Evolutionary conservation across 2,113 vertebrate species (phyloP).

Genomic region (Sinocyclocheilus rhinocerous): DNA sequence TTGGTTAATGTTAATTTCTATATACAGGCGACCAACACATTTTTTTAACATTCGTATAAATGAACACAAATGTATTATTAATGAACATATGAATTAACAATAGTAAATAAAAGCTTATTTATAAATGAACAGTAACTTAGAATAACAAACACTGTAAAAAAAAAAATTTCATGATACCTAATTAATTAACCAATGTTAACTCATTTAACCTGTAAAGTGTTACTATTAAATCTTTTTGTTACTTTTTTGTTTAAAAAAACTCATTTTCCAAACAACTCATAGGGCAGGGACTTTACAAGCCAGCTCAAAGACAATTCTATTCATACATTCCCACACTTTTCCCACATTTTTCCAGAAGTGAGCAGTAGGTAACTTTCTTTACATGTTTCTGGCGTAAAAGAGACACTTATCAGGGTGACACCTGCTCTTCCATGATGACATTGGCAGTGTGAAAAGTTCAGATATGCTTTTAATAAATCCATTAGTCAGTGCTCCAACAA

Average conservation of each 20-base stretch:
- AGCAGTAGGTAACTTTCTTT: not conserved
- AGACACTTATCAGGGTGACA: not conserved
- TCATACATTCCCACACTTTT: not conserved
- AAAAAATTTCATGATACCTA: too few relatives aligned
- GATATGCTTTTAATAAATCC: slow-evolving; percentile 6
- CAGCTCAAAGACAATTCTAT: not conserved
- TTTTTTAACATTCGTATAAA: not conserved
- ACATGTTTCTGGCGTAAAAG: not conserved
- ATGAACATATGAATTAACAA: too few relatives aligned
- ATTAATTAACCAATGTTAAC: too few relatives aligned
- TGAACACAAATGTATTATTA: too few relatives aligned
- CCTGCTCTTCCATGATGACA: not conserved
- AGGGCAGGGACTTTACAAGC: not conserved
- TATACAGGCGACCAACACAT: too few relatives aligned
- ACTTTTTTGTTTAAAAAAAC: too few relatives aligned
- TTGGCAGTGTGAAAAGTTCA: not conserved
- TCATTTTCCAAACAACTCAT: not conserved
- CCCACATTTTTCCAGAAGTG: not conserved
- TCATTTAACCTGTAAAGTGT: not conserved
- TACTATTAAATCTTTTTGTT: too few relatives aligned
- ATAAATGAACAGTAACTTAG: too few relatives aligned
- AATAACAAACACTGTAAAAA: too few relatives aligned
- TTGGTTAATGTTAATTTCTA: too few relatives aligned
- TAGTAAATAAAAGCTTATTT: too few relatives aligned
- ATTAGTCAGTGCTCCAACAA: not conserved